phyloP scores from a whole-genome alignment of 2,797 vertebrate species.

The Bucorvus abyssinicus region DNA sequence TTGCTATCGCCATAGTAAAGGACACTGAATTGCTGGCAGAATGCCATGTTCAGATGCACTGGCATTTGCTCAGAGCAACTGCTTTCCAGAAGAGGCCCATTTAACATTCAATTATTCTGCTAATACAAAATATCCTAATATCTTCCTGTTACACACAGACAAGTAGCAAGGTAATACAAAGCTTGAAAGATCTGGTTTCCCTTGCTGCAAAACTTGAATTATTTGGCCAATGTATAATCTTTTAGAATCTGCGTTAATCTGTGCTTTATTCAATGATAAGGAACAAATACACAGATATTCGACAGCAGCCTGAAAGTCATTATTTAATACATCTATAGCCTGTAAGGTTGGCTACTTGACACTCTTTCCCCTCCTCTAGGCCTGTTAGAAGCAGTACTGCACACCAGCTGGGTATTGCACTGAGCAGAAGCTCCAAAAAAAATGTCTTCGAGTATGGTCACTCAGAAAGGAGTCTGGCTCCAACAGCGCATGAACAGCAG shows the following conservation, averaged over 20 bases:
- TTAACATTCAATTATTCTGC: neutral
- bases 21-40: neutral
- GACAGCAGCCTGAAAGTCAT: neutral
- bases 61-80: neutral
- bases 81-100: neutral
- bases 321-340: neutral
- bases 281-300: neutral
- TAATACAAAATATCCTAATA: neutral
- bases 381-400: neutral
- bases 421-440: neutral
- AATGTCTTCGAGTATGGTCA: neutral
- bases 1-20: neutral
- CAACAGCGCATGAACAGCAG: neutral
- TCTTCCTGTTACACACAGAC: neutral
- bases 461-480: neutral
- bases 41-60: neutral
- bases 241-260: neutral
- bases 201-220: neutral
- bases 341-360: neutral
- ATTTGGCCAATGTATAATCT: neutral
- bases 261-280: neutral
- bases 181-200: neutral
- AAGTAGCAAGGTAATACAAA: neutral
- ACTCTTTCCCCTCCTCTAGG: neutral
- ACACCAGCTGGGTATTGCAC: neutral